Evolutionary conservation across 2,888 invertebrate genomes (phyloP).

Genomic region (Caenorhabditis imperialis): DNA sequence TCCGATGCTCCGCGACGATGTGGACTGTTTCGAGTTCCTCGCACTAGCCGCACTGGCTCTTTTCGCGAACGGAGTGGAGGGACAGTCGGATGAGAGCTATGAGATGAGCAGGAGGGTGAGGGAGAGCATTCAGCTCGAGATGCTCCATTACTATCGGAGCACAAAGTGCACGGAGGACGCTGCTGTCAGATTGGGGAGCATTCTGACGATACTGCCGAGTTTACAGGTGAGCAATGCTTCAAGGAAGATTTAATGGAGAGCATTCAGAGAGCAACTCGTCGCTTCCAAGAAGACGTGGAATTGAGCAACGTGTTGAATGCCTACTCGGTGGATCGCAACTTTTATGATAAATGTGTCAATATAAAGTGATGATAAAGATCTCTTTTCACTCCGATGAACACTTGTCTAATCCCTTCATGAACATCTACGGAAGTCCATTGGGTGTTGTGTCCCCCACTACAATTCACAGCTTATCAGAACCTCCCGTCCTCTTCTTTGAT

Average conservation of each 20-base stretch:
- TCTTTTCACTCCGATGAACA: too few relatives aligned
- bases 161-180: not conserved
- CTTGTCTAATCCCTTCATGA: too few relatives aligned
- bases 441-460: too few relatives aligned
- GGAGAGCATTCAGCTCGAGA: not conserved
- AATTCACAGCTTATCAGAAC: not conserved
- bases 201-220: constrained; percentile 14
- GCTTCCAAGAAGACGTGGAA: constrained; percentile 19
- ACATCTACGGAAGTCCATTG: too few relatives aligned
- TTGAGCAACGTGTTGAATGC: constrained; percentile 17
- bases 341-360: constrained; percentile 15
- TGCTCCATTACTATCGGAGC: constrained; percentile 6
- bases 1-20: constrained; percentile 42
- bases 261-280: constrained; percentile 8
- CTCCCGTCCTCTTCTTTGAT: not conserved
- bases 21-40: constrained; percentile 51
- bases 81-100: constrained; percentile 2
- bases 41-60: constrained; percentile 36
- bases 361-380: too few relatives aligned
- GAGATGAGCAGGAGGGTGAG: not conserved
- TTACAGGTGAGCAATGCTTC: not conserved
- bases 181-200: constrained; percentile 3
- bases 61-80: constrained; percentile 21
- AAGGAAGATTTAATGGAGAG: not conserved
- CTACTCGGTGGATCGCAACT: constrained; percentile 6